Evolutionary conservation across 2,888 invertebrate species (phyloP), one percentile per base, ranked within the genome.

Genomic region (Pseudococcus viburni): DNA sequence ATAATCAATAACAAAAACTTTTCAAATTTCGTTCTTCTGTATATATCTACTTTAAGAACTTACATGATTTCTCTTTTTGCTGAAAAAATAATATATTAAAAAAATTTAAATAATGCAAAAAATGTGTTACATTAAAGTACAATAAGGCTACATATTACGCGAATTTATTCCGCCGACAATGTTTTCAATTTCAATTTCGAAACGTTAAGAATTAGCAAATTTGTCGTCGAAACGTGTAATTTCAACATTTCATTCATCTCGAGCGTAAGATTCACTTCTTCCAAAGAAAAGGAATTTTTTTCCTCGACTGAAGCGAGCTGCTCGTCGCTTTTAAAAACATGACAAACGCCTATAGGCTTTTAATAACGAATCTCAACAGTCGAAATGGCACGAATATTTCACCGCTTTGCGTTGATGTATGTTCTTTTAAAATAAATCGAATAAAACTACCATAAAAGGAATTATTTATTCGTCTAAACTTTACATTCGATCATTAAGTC

Each of bases 391-490:
- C 73, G 11, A 73, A 73, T 73, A 33, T 73, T 73, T 73, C 73
- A 33, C 73, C 73, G 73, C 33, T 15, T 73, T 33, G 73, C 73
- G 73, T 73, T 73, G 26, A 33, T 73, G 73, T 33, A 73, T 15
- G 73, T 73, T 33, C 33, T 73, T 73, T 73, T 73, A 17, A 33
- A 73, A 73, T 73, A 73, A 73, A 73, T 73, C 73, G 73, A 73
- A 33, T 73, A 33, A 73, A 73, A 73, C 73, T 73, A 73, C 73
- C 26, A 33, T 33, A 73, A 73, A 73, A 73, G 73, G 73, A 73
- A 73, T 73, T 73, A 73, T 33, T 73, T 33, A 73, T 73, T 33
- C 73, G 73, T 73, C 33, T 33, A 73, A 42, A 73, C 73, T 73
- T 73, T 33, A 17, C 73, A 73, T 73, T 73, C 73, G 73, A 73